Conservation (phyloP, 2,888 invertebrate species). For the Hymenopus coronatus region DNA sequence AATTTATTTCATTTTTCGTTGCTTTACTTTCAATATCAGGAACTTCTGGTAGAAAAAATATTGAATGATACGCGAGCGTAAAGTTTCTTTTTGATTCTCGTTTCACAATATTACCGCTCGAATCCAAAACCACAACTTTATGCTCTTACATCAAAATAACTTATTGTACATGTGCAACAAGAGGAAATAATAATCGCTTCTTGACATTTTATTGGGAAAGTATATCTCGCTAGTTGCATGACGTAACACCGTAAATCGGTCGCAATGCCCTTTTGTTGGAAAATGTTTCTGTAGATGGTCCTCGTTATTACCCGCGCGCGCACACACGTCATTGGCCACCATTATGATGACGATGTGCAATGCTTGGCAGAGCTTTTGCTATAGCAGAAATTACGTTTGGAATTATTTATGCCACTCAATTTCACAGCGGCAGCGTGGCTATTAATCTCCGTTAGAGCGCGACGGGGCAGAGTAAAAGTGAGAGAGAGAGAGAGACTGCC, state of each 20-base stretch:
- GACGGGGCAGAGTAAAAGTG: background rate
- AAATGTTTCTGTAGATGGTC: background rate
- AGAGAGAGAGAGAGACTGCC: background rate
- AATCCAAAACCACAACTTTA: too few species aligned
- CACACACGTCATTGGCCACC: background rate
- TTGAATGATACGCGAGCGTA: too few species aligned
- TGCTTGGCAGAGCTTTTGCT: background rate
- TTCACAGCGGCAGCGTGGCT: constrained; percentile 1
- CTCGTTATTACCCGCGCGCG: background rate
- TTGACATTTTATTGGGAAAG: background rate
- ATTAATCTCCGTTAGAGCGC: constrained; percentile 16
- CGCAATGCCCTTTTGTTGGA: background rate
- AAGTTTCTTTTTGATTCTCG: too few species aligned
- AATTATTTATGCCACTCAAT: constrained; percentile 22
- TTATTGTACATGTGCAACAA: background rate
- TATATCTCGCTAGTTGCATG: background rate
- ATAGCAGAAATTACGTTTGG: constrained; percentile 11
- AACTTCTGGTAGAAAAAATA: too few species aligned
- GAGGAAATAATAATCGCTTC: background rate
- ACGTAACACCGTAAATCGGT: too few species aligned
- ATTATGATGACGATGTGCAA: constrained; percentile 8
- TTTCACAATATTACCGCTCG: too few species aligned
- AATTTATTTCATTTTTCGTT: too few species aligned
- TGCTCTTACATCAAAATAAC: too few species aligned
- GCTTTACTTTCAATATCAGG: too few species aligned